phyloP scores from a whole-genome alignment of 2,797 vertebrate species.

The Setipinna tenuifilis region DNA sequence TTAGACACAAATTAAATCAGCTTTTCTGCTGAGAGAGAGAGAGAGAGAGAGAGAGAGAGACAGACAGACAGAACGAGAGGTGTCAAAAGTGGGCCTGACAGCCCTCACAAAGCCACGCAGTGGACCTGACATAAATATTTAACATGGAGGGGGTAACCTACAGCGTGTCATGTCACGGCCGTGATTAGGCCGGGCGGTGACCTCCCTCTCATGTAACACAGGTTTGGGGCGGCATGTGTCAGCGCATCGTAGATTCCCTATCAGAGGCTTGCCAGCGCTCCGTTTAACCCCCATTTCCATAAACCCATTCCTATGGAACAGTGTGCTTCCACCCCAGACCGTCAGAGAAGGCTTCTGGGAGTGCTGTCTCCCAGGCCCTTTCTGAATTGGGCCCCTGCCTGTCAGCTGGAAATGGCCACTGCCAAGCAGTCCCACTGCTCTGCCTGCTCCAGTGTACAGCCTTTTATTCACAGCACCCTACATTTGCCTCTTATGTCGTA shows the following conservation, averaged over 20 bases:
- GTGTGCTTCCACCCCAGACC: slow-evolving; percentile 53
- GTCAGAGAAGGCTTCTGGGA: slow-evolving; percentile 8
- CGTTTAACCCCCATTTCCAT: slow-evolving; percentile 77
- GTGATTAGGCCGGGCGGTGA: slow-evolving; percentile 80
- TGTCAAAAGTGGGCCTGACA: slow-evolving; percentile 76
- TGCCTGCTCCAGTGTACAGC: slow-evolving; percentile 65
- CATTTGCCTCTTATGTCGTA: slow-evolving; percentile 77
- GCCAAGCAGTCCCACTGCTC: slow-evolving; percentile 38
- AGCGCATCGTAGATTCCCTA: slow-evolving; percentile 68
- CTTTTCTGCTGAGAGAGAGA: slow-evolving; percentile 37
- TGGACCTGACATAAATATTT: slow-evolving; percentile 80
- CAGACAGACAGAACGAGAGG: slow-evolving; percentile 65
- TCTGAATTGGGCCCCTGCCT: slow-evolving; percentile 51
- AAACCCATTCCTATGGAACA: slow-evolving; percentile 75
- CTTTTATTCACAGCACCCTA: slow-evolving; percentile 70
- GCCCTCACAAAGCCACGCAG: slow-evolving; percentile 70
- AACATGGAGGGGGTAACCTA: slow-evolving; percentile 78
- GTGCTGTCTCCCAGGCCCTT: slow-evolving; percentile 32
- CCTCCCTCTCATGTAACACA: slow-evolving; percentile 76
- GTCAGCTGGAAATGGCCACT: slow-evolving; percentile 59
- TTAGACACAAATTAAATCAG: slow-evolving; percentile 49
- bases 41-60: slow-evolving; percentile 52
- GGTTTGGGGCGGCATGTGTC: slow-evolving; percentile 62
- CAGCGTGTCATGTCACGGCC: slow-evolving; percentile 81
- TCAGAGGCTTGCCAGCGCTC: slow-evolving; percentile 69